These are phyloP conservation scores for Dendrolimus houi DNA, from an alignment of 2,888 invertebrate species.

Conservation along the genomic window DNA sequence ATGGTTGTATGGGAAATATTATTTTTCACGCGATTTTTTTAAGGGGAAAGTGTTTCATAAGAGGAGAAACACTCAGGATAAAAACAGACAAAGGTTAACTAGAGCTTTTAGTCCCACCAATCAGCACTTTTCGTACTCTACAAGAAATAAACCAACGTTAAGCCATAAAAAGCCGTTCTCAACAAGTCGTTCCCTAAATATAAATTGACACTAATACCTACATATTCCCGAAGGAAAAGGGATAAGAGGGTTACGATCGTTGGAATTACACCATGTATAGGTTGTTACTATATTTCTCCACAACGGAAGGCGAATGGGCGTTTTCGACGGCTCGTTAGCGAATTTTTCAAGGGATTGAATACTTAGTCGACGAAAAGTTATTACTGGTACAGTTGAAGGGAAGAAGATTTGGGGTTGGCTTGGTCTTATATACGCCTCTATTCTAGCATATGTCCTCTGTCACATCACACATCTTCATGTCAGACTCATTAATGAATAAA, in stretches of 20 bases:
- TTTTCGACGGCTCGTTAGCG: conserved; percentile 20
- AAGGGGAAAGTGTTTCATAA: too few relatives aligned
- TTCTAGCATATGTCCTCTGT: too few relatives aligned
- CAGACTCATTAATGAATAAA: too few relatives aligned
- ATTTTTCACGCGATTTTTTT: too few relatives aligned
- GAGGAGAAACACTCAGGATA: too few relatives aligned
- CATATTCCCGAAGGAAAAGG: not conserved
- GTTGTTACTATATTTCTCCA: not conserved
- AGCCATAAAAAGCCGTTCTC: not conserved
- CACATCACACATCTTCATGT: not conserved
- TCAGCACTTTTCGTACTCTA: not conserved
- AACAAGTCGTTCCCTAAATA: not conserved
- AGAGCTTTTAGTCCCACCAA: not conserved
- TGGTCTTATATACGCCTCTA: conserved; percentile 1
- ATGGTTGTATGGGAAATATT: too few relatives aligned
- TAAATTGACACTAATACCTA: not conserved
- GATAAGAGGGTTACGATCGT: not conserved
- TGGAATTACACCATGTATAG: not conserved
- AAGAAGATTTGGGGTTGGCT: too few relatives aligned
- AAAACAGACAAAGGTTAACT: not conserved
- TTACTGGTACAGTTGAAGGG: too few relatives aligned
- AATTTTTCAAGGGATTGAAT: not conserved
- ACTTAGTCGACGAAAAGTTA: not conserved
- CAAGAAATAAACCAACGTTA: not conserved
- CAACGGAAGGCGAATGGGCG: conserved; percentile 33